phyloP scores from a whole-genome alignment of 2,113 vertebrate genomes.

The Entelurus aequoreus region DNA sequence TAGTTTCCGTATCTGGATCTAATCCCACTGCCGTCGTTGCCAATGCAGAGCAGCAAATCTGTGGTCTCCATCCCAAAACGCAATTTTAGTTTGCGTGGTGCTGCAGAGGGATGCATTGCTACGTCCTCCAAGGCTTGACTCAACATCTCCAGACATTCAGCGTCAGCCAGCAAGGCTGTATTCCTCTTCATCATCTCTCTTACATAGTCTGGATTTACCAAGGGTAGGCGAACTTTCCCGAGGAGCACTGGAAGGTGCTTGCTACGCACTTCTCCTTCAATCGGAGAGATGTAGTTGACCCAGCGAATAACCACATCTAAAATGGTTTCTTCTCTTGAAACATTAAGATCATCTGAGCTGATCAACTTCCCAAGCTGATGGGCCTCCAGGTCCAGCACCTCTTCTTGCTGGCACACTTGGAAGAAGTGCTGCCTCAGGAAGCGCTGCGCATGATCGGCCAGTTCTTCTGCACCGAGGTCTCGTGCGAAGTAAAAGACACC shows the following conservation, averaged over 20 bases:
- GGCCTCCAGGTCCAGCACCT: slow-evolving; percentile 85
- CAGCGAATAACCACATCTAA: slow-evolving; percentile 88
- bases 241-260: slow-evolving; percentile 81
- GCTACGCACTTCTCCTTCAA: slow-evolving; percentile 58
- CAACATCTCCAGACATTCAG: slow-evolving; percentile 75
- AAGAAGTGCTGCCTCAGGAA: slow-evolving; percentile 87
- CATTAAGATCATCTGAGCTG: slow-evolving; percentile 88
- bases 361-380: slow-evolving; percentile 83
- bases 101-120: slow-evolving; percentile 65
- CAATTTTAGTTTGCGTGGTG: slow-evolving; percentile 75
- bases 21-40: slow-evolving; percentile 86
- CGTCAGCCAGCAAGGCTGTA: slow-evolving; percentile 76
- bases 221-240: slow-evolving; percentile 81
- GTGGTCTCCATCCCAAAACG: slow-evolving; percentile 97
- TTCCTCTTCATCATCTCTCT: slow-evolving; percentile 81
- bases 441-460: slow-evolving; percentile 79
- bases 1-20: slow-evolving; percentile 82
- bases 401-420: slow-evolving; percentile 86
- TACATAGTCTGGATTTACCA: slow-evolving; percentile 81
- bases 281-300: slow-evolving; percentile 72
- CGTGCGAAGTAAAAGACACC: slow-evolving; percentile 90
- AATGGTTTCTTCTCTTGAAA: slow-evolving; percentile 88
- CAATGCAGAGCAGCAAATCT: slow-evolving; percentile 87
- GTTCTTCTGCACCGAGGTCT: slow-evolving; percentile 87
- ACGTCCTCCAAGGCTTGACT: slow-evolving; percentile 60